A percentile compares a stretch with the other conserved stretches of the same genome.
Evolutionary conservation across 2,888 invertebrate species (phyloP).

Genomic region (Aromia moschata): DNA sequence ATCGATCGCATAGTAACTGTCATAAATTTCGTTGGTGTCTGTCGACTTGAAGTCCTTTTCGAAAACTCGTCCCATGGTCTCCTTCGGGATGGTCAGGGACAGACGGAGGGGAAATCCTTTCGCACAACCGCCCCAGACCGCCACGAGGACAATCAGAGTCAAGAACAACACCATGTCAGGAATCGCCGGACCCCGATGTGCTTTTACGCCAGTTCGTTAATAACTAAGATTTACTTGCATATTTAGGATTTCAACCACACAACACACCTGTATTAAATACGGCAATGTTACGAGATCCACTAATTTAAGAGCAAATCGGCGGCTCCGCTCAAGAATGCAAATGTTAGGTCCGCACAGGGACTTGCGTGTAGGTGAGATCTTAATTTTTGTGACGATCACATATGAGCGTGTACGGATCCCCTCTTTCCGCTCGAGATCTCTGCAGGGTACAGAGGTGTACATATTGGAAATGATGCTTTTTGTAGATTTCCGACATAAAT

Average conservation of each 20-base stretch:
- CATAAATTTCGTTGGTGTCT: slow-evolving; percentile 1
- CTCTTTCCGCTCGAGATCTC: slow-evolving; percentile 7
- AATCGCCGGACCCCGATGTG: neutral
- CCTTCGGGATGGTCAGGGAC: neutral
- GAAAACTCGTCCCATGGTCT: neutral
- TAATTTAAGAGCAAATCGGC: slow-evolving; percentile 7
- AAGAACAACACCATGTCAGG: slow-evolving; percentile 20
- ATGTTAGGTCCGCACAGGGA: slow-evolving; percentile 10
- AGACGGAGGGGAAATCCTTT: slow-evolving; percentile 6
- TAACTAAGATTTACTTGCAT: slow-evolving; percentile 5
- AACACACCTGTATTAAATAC: neutral
- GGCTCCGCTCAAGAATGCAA: slow-evolving; percentile 4
- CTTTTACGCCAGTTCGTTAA: neutral
- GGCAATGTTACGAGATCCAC: neutral
- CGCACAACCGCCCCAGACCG: slow-evolving; percentile 8
- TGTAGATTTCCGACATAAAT: slow-evolving; percentile 13
- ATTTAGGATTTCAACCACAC: neutral
- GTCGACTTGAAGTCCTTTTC: neutral
- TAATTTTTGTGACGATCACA: slow-evolving; percentile 37
- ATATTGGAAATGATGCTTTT: slow-evolving; percentile 20
- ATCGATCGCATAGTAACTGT: slow-evolving; percentile 1
- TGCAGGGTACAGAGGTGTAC: slow-evolving; percentile 18
- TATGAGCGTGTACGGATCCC: slow-evolving; percentile 25
- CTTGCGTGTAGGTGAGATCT: slow-evolving; percentile 21
- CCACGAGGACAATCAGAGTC: neutral